These are phyloP conservation scores for Neodiprion lecontei DNA, from an alignment of 1,140 invertebrate genomes.

Conservation along the genomic window DNA sequence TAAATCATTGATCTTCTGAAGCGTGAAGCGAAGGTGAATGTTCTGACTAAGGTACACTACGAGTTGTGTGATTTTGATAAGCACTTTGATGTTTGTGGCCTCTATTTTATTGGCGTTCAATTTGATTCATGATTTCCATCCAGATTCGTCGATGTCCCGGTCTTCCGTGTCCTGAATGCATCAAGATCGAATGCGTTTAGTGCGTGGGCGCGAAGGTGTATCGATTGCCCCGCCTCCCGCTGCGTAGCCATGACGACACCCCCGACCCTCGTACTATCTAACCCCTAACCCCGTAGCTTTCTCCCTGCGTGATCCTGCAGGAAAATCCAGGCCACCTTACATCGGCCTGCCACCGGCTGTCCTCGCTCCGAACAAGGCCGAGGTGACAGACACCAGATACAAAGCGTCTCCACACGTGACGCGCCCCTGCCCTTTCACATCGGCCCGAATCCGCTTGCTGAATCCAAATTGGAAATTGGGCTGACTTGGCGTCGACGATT, in stretches of 20 bases:
- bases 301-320: slow-evolving; percentile 20
- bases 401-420: background rate
- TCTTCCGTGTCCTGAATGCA: background rate
- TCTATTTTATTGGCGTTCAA: slow-evolving; percentile 46
- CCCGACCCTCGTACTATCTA: slow-evolving; percentile 50
- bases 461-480: background rate
- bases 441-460: background rate
- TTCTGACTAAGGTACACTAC: no score
- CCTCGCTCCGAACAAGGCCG: slow-evolving; percentile 2
- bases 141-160: no score
- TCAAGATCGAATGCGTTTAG: slow-evolving; percentile 50
- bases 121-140: no score
- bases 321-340: background rate
- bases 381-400: background rate
- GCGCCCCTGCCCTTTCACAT: background rate
- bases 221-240: slow-evolving; percentile 62
- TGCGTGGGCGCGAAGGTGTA: slow-evolving; percentile 57
- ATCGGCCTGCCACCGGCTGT: slow-evolving; percentile 1
- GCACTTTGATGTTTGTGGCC: slow-evolving; percentile 12
- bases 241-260: slow-evolving; percentile 62
- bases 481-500: background rate
- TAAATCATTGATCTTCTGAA: no score
- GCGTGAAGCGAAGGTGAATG: no score
- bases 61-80: no score
- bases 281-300: slow-evolving; percentile 53